Evolutionary conservation across 2,888 invertebrate species (phyloP), one percentile per base, ranked within the genome.

Genomic region (Steromphala cineraria): DNA sequence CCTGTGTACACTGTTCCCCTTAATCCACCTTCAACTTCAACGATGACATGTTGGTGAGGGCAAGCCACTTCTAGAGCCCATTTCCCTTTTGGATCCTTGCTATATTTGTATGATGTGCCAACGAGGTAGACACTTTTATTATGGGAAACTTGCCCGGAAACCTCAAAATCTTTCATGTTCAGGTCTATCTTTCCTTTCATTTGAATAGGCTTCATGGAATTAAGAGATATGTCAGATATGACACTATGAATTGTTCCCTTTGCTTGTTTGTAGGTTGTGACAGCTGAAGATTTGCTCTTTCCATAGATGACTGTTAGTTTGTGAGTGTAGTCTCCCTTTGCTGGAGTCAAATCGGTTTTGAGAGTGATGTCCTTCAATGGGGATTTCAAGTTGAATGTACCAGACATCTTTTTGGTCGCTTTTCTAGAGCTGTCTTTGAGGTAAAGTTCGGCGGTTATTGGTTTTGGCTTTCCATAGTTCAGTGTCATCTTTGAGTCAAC

Each of bases 61-160:
- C 31, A 75, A 8, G 24, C 52, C 19, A 75, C 19, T 15, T 75
- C 75, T 2, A 75, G 15, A 17, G 53, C 21, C 52, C 21, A 53
- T 75, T 75, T 75, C 36, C 46, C 75, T 24, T 53, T 52, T 13
- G 75, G 75, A 17, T 75, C 75, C n/a, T 75, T 53, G 21, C 52
- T 53, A n/a, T 75, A 75, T 24, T 75, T 75, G 53, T 75, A 75
- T 15, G 75, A 46, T 53, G 75, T 75, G n/a, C 21, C 28, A 21
- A 46, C 53, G 28, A 46, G 21, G 28, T 75, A 75, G 28, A 21
- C 19, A 21, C 53, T 24, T 19, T 53, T 53, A 10, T 24, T 36
- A 75, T 75, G 24, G 17, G 13, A 13, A 21, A 53, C 53, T 52
- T 75, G 19, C 8, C 75, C 75, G 2, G 75, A 52, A 17, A 53